Evolutionary conservation across 1,140 invertebrate genomes (phyloP).

Genomic region (Holotrichia oblita): DNA sequence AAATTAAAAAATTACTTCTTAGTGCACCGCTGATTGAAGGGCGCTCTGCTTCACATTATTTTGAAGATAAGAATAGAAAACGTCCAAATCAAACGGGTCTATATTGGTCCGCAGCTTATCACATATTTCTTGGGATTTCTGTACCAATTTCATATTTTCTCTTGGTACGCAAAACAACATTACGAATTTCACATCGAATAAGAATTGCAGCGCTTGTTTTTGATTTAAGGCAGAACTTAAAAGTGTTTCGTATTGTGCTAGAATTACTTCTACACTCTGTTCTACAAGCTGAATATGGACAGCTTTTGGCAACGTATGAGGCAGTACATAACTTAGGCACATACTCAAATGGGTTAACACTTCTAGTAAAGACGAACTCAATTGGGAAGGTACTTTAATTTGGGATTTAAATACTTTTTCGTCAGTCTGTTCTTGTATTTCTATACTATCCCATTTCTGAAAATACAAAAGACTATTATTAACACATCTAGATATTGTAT

Average conservation of each 20-base stretch:
- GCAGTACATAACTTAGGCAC: slow-evolving; percentile 76
- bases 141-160: slow-evolving; percentile 72
- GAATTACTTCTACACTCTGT: slow-evolving; percentile 67
- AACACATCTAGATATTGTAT: too few relatives aligned
- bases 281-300: slow-evolving; percentile 71
- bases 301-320: slow-evolving; percentile 79
- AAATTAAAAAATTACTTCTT: background rate
- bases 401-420: slow-evolving; percentile 81
- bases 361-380: slow-evolving; percentile 76
- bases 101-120: slow-evolving; percentile 79
- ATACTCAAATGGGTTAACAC: slow-evolving; percentile 73
- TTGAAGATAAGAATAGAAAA: slow-evolving; percentile 85
- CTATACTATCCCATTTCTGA: slow-evolving; percentile 84
- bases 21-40: slow-evolving; percentile 73
- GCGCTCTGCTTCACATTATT: slow-evolving; percentile 79
- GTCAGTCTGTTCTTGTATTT: slow-evolving; percentile 86
- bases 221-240: slow-evolving; percentile 72
- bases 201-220: slow-evolving; percentile 75
- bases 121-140: slow-evolving; percentile 71
- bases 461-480: too few relatives aligned
- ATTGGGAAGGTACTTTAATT: slow-evolving; percentile 84
- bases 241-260: slow-evolving; percentile 70
- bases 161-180: slow-evolving; percentile 73
- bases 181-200: slow-evolving; percentile 86
- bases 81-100: slow-evolving; percentile 93